These are phyloP conservation scores for Loriculus beryllinus DNA, from an alignment of 2,797 vertebrate species.

Conservation along the genomic window DNA sequence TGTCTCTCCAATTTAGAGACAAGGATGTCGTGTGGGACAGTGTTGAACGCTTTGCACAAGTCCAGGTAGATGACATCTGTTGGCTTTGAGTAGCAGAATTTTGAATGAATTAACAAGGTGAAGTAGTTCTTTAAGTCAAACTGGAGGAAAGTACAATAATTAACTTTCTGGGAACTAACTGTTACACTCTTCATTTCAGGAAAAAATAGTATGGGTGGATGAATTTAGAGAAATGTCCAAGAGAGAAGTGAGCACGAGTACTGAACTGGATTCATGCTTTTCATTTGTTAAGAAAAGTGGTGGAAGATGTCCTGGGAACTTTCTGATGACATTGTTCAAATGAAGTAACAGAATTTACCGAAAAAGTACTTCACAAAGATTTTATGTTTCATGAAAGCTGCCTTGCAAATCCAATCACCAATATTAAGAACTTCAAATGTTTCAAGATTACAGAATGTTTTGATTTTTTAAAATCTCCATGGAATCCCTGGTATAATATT, in stretches of 20 bases:
- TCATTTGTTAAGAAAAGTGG: neutral
- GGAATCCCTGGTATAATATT: neutral
- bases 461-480: neutral
- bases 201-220: neutral
- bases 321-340: neutral
- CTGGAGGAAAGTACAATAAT: neutral
- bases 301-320: neutral
- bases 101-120: neutral
- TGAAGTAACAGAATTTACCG: neutral
- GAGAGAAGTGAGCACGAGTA: neutral
- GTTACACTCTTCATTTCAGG: neutral
- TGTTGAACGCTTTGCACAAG: no score
- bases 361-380: neutral
- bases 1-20: no score
- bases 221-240: neutral
- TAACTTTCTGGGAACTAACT: neutral
- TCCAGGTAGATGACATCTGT: no score
- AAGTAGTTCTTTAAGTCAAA: neutral
- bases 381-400: neutral
- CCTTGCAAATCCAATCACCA: neutral
- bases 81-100: neutral
- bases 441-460: neutral
- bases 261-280: fast-evolving
- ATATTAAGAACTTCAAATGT: neutral
- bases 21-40: no score